Conservation (phyloP, 2,113 vertebrate species). For the Gasterosteus aculeatus region DNA sequence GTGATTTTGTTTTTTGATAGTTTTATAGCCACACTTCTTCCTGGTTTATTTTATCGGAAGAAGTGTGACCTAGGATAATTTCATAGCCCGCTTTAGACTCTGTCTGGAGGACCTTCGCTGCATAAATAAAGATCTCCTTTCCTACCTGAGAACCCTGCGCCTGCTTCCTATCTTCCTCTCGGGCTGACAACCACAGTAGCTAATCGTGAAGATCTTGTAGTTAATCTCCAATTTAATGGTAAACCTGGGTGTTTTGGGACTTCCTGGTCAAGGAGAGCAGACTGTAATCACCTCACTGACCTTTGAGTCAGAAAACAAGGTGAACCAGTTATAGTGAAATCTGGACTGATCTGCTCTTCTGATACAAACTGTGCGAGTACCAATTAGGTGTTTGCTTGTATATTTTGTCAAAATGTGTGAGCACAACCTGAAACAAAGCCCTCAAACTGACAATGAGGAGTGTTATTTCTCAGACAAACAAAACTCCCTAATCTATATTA, state of each 20-base stretch:
- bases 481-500: constrained; percentile 15
- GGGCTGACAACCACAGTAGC: constrained; percentile 72
- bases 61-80: too few species aligned
- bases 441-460: constrained; percentile 35
- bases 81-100: too few species aligned
- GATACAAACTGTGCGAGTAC: constrained; percentile 37
- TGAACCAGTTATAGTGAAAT: constrained; percentile 41
- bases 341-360: constrained; percentile 30
- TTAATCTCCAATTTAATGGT: constrained; percentile 55
- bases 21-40: too few species aligned
- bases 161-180: too few species aligned
- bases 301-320: constrained; percentile 37
- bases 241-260: constrained; percentile 42
- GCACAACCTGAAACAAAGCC: constrained; percentile 28
- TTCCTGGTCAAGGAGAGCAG: constrained; percentile 34
- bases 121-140: too few species aligned
- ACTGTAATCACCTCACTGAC: constrained; percentile 40
- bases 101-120: too few species aligned
- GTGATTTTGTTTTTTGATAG: too few species aligned
- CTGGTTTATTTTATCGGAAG: too few species aligned
- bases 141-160: too few species aligned
- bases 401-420: constrained; percentile 12
- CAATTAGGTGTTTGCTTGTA: constrained; percentile 32
- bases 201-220: constrained; percentile 57
- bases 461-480: constrained; percentile 27